Evolutionary conservation across 2,797 vertebrate genomes (phyloP).

Genomic region (Fratercula arctica): DNA sequence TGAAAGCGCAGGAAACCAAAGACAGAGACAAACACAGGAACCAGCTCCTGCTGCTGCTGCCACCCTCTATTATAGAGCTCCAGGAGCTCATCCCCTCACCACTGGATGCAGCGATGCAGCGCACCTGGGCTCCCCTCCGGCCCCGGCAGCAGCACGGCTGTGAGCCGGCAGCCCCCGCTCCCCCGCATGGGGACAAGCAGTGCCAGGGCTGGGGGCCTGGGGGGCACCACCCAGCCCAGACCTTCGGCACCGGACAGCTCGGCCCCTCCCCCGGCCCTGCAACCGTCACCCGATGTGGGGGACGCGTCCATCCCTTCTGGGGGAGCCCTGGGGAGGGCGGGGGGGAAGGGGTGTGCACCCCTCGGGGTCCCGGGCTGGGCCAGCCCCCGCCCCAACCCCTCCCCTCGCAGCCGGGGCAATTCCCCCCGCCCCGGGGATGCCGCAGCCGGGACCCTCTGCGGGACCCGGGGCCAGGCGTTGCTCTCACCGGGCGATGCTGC

Average conservation of each 20-base stretch:
- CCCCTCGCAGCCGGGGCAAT: background rate
- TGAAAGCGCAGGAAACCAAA: rapidly evolving
- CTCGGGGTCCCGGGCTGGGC: background rate
- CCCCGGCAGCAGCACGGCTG: background rate
- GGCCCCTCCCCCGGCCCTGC: background rate
- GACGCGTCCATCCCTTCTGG: rapidly evolving
- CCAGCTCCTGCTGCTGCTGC: rapidly evolving
- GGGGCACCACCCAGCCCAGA: background rate
- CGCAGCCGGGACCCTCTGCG: background rate
- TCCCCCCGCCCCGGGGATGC: background rate
- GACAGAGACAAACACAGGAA: too few species aligned
- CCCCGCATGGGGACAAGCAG: rapidly evolving
- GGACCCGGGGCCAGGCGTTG: background rate
- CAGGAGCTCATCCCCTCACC: background rate
- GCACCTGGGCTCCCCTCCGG: background rate
- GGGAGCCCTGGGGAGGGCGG: background rate
- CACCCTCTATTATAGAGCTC: background rate
- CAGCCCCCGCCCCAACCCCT: background rate
- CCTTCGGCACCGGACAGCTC: rapidly evolving
- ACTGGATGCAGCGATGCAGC: rapidly evolving
- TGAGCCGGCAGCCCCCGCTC: background rate
- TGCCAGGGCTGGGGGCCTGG: background rate
- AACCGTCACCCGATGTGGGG: rapidly evolving
- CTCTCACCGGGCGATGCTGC: background rate
- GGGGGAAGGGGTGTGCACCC: background rate